These are phyloP conservation scores for Taenaris catops DNA, from an alignment of 2,888 invertebrate genomes.

Conservation along the genomic window DNA sequence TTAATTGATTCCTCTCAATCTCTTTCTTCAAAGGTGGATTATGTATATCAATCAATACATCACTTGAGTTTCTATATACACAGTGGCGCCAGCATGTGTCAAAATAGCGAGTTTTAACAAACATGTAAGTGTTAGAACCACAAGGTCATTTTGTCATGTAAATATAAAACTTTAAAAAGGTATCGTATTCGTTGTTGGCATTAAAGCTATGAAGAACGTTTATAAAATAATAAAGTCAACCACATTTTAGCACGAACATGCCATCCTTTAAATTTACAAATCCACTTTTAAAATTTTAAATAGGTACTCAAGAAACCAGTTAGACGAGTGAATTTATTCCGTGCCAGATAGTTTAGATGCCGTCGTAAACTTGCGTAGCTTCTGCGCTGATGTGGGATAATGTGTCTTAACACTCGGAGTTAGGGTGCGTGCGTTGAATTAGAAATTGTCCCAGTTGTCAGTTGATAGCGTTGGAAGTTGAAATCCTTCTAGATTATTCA, in stretches of 20 bases:
- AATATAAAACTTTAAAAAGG: no score
- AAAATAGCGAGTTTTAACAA: no score
- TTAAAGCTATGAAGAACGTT: not conserved
- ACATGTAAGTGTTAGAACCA: no score
- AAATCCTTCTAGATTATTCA: conserved; percentile 60
- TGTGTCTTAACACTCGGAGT: conserved; percentile 10
- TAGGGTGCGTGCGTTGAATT: conserved; percentile 15
- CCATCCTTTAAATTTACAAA: conserved; percentile 15
- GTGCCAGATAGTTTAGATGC: conserved; percentile 31
- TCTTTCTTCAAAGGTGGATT: no score
- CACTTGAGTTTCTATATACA: no score
- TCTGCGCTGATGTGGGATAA: conserved; percentile 10
- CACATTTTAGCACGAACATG: conserved; percentile 9
- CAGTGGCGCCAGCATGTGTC: no score
- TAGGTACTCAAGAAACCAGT: conserved; percentile 26
- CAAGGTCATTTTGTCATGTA: no score
- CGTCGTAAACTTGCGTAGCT: conserved; percentile 20
- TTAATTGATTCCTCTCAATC: no score
- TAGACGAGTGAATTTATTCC: conserved; percentile 28
- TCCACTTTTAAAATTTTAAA: conserved; percentile 22
- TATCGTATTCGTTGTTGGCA: no score
- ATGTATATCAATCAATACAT: no score
- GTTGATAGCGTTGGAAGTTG: conserved; percentile 34
- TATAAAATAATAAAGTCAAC: not conserved
- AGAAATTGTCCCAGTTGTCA: conserved; percentile 24